Evolutionary conservation across 64 coral and sea anemone genomes (phyloP), one percentile per base, ranked within the genome.

Genomic region (Anthopleura sola): DNA sequence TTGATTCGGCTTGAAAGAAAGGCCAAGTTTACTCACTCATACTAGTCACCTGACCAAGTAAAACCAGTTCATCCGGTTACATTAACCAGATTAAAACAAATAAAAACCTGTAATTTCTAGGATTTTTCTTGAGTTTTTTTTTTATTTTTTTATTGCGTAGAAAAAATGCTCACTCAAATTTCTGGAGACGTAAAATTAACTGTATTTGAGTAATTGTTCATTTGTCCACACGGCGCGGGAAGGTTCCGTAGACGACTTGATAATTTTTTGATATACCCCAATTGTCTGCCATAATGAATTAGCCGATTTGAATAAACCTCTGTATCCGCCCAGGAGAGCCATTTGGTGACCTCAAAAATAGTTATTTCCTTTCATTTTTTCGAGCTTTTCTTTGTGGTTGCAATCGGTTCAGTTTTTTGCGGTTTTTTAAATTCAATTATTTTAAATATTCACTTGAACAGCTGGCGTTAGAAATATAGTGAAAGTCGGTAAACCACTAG

Each of bases 251-350:
- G 50, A 2, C 13, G 66, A 14, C 28, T 71, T 71, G 66, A 71
- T 71, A 32, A 15, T 71, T 71, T 71, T 71, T 71, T 32, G 14
- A 71, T 71, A 29, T 15, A 16, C n/a, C 28, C 13, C n/a, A 71
- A 71, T 71, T 71, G 31, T 71, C 66, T 71, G 10, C 66, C 66
- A 33, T 62, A 62, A 62, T 62, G 58, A 62, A 62, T 71, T 71
- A 13, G 26, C 14, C 12, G 12, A 71, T 71, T 71, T 71, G 6
- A 71, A 32, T 34, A 71, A 71, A 71, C 66, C 10, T 71, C 28
- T 71, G 10, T 32, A 28, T 16, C 66, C n/a, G 66, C 66, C 26
- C 66, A 32, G 66, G n/a, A 34, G 29, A 71, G 3, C 28, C 28
- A 71, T 71, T 71, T 71, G 66, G 66, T 34, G 66, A 71, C 66